Evolutionary conservation across 2,113 vertebrate genomes (phyloP), one percentile per base, ranked within the genome.

Genomic region (Myotis brandtii): DNA sequence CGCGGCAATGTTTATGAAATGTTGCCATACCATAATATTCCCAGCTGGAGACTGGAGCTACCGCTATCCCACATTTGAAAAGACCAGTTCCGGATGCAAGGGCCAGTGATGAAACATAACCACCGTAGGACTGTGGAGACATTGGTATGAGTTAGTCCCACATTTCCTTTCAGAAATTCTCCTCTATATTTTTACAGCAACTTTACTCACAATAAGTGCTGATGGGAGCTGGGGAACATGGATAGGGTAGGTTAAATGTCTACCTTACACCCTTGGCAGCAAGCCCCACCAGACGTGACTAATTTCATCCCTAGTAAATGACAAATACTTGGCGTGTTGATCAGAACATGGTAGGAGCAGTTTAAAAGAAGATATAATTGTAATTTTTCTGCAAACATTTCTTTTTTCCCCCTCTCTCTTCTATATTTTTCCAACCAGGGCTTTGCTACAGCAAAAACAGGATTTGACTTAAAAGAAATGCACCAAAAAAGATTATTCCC

Each of bases 41-140:
- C 99, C 99, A 99, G 97, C 99, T 99, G 96, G 99, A 99, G 89
- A 99, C 99, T 20, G 99, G 99, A 97, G 99, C 99, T 59, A 99
- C 99, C 64, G 99, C 99, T 70, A 99, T 99, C 87, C 99, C 99
- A 92, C 99, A 99, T 98, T 99, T 99, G 98, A 99, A 99, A 94
- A 99, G 96, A 90, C 99, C 99, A 94, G 98, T 99, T 95, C 99
- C 99, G 67, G 99, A 99, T 82, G 99, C 99, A 97, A 99, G 98
- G 86, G 98, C 99, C 99, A 99, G 98, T 3, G 99, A 99, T 67
- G 99, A 98, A 64, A 99, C 98, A 6, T 99, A 99, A 7, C 99
- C 99, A 86, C 99, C 99, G 11, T 99, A 99, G 40, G 99, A 99
- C 99, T 99, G 97, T 90, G 77, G 96, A 96, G 96, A 97, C 98